Base-by-base conservation (phyloP, 2,113 vertebrate species). In the Ophthalmolycus amberensis region DNA sequence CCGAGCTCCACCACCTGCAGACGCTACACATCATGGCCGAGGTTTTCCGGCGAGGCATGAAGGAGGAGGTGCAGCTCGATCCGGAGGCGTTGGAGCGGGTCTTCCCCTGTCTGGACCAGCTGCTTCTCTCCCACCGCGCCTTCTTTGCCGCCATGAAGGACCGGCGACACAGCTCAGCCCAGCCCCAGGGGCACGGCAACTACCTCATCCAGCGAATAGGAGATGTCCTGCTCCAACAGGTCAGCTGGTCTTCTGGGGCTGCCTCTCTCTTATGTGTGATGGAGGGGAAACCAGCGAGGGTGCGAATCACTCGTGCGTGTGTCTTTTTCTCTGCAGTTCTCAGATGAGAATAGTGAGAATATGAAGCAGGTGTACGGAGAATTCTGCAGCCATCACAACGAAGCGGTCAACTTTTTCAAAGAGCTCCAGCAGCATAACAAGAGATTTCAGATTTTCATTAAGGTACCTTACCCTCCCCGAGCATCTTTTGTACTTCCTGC, bases 351-450 rank as follows among this genome's bases (percentile, higher is more conserved):
- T 88, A 97, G 96, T 46, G 95, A 91, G 82, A 96, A 95, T 85
- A 97, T 99, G 96, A 97, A 96, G 91, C 94, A 93, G 85, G 95
- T 98, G 38, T 99, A 99, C 0, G 98, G 98, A n/a, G 96, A 98
- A 5, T 99, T 99, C 95, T 99, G 98, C 92, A 97, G 97, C 72
- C 97, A 95, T 70, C 98, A 99, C 78, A 97, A 96, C 12, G 97
- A 98, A 91, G 97, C 98, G 0, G 96, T 99, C 85, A 96, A 90
- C 88, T 96, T 98, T 76, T 99, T 98, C 90, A 99, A 99, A 93
- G 97, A 98, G 52, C 95, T 99, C 46, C 95, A 94, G 88, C 97
- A 98, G 69, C 96, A 99, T 85, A 99, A 97, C 89, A 99, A 99
- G 88, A 96, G 97, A 85, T 99, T 99, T 85, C 97, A 98, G 89